Evolutionary conservation across 2,797 vertebrate species (phyloP).

Genomic region (Acomys russatus): DNA sequence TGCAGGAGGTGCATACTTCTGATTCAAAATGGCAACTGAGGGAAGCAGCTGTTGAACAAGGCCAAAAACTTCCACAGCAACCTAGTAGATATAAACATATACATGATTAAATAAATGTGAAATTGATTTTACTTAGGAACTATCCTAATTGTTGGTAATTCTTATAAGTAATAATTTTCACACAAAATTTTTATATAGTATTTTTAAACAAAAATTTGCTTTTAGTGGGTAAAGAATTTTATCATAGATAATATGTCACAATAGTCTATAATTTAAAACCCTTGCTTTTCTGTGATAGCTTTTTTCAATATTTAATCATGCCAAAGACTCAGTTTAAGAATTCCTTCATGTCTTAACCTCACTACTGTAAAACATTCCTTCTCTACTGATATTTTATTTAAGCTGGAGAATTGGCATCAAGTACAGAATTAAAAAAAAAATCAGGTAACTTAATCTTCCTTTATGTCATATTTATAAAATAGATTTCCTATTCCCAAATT

Average conservation of each 20-base stretch:
- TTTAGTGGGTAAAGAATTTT: conserved; percentile 34
- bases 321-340: conserved; percentile 42
- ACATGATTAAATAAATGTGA: conserved; percentile 61
- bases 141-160: conserved; percentile 19
- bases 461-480: conserved; percentile 61
- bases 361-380: conserved; percentile 60
- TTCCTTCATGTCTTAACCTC: conserved; percentile 36
- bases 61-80: conserved; percentile 99
- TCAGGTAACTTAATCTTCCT: conserved; percentile 15
- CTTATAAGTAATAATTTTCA: conserved; percentile 35
- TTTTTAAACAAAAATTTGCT: conserved; percentile 41
- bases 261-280: background rate
- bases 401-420: conserved; percentile 28
- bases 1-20: conserved; percentile 98
- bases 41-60: conserved; percentile 98
- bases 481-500: conserved; percentile 43
- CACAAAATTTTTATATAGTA: conserved; percentile 40
- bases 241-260: background rate
- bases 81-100: conserved; percentile 87
- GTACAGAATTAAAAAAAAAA: conserved; percentile 6
- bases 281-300: background rate
- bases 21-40: conserved; percentile 97
- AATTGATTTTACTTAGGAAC: conserved; percentile 34
- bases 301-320: conserved; percentile 45
- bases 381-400: conserved; percentile 45